Evolutionary conservation across 2,888 invertebrate species (phyloP).

Genomic region (Carcina quercana): DNA sequence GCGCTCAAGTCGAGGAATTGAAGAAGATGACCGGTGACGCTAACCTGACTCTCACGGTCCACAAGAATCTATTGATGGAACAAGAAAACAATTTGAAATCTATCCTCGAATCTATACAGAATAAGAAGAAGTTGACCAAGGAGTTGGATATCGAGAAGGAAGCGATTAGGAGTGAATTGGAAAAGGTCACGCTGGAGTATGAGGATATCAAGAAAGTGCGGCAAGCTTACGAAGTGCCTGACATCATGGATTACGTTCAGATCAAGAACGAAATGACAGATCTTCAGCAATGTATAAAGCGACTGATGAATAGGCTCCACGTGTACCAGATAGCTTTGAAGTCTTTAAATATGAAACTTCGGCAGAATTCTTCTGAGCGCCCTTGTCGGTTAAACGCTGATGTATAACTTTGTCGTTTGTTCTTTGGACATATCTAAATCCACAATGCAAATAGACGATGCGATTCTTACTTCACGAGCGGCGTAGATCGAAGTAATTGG

Average conservation of each 20-base stretch:
- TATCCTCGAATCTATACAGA: conserved; percentile 49
- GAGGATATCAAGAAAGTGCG: conserved; percentile 48
- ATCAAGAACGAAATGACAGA: conserved; percentile 65
- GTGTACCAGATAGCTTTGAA: conserved; percentile 53
- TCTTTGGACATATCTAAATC: too few relatives aligned
- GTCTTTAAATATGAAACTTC: conserved; percentile 42
- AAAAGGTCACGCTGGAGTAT: conserved; percentile 42
- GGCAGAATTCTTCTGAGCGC: too few relatives aligned
- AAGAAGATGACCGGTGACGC: conserved; percentile 76
- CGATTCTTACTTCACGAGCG: too few relatives aligned
- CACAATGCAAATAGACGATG: too few relatives aligned
- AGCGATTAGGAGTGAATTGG: conserved; percentile 47
- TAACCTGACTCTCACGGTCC: conserved; percentile 68
- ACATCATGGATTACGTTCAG: conserved; percentile 73
- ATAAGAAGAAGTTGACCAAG: conserved; percentile 47
- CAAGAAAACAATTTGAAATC: conserved; percentile 57
- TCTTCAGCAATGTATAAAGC: conserved; percentile 49
- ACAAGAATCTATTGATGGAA: conserved; percentile 72
- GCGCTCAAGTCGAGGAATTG: conserved; percentile 63
- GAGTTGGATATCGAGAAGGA: conserved; percentile 54
- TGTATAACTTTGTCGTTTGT: too few relatives aligned
- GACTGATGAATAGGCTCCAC: conserved; percentile 43
- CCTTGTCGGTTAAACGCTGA: too few relatives aligned
- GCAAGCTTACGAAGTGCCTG: conserved; percentile 65
- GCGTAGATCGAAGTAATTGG: too few relatives aligned